A percentile compares a stretch with the other conserved stretches of the same genome.
Conservation (phyloP, 2,888 invertebrate species). For the Drosophila meridionalis region DNA sequence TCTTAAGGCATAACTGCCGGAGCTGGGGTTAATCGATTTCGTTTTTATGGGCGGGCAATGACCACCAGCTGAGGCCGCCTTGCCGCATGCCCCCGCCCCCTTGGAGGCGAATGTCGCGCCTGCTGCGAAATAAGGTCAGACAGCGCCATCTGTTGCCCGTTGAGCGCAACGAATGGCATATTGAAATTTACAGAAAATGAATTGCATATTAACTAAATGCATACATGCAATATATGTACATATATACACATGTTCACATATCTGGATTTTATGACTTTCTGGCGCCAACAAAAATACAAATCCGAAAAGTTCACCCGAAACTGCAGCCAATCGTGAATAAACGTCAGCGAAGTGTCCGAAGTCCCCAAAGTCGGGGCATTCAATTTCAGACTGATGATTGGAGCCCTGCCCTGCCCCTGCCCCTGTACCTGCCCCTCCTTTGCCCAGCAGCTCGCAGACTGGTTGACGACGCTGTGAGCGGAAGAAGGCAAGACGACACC, state of each 20-base stretch:
- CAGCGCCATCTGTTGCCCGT: slow-evolving; percentile 10
- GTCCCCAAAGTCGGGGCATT: slow-evolving; percentile 13
- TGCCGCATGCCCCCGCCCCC: background rate
- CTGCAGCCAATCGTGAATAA: background rate
- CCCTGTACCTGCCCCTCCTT: background rate
- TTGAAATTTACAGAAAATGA: slow-evolving; percentile 16
- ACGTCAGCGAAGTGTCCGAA: background rate
- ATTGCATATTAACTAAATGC: slow-evolving; percentile 29
- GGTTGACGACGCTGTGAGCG: slow-evolving; percentile 54
- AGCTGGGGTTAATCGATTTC: slow-evolving; percentile 9
- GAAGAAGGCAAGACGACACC: slow-evolving; percentile 72
- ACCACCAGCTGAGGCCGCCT: slow-evolving; percentile 17
- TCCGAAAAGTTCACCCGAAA: background rate
- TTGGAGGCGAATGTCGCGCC: slow-evolving; percentile 5
- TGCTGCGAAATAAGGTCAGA: slow-evolving; percentile 24
- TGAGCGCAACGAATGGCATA: slow-evolving; percentile 8
- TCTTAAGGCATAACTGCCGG: background rate
- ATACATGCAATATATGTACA: background rate
- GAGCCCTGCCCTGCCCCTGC: background rate
- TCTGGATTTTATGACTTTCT: slow-evolving; percentile 29
- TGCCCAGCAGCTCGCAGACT: slow-evolving; percentile 34
- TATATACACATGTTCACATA: background rate
- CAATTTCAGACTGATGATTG: slow-evolving; percentile 35
- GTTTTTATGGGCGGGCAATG: slow-evolving; percentile 16
- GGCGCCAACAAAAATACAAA: slow-evolving; percentile 46